Conservation (phyloP, 2,888 invertebrate genomes). For the Nematopogon swammerdamellus region DNA sequence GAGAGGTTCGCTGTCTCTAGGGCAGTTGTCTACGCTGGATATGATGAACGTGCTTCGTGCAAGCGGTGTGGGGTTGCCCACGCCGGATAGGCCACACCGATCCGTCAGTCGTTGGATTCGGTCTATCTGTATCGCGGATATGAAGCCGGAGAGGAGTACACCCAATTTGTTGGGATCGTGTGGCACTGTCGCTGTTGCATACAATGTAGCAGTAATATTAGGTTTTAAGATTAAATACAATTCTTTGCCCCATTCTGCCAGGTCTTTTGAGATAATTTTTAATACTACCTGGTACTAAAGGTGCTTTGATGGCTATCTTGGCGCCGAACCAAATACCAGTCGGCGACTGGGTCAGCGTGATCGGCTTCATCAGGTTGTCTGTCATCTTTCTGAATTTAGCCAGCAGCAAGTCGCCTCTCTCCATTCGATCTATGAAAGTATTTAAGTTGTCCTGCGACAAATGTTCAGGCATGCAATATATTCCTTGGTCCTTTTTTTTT, state of each 20-base stretch:
- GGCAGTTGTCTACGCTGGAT: conserved; percentile 40
- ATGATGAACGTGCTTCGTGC: conserved; percentile 32
- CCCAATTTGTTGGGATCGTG: conserved; percentile 27
- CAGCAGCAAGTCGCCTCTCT: conserved; percentile 38
- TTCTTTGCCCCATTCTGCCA: no score
- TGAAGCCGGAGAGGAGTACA: conserved; percentile 33
- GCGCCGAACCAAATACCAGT: conserved; percentile 33
- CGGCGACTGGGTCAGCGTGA: conserved; percentile 32
- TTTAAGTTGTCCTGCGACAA: conserved; percentile 40
- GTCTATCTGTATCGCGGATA: conserved; percentile 33
- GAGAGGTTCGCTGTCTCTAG: conserved; percentile 30
- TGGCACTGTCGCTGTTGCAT: conserved; percentile 27
- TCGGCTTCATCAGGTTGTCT: conserved; percentile 31
- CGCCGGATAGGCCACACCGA: conserved; percentile 28
- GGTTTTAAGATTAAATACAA: no score
- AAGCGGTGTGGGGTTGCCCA: conserved; percentile 20
- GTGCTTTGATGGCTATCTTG: conserved; percentile 33
- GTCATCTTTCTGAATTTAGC: conserved; percentile 41
- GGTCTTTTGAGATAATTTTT: no score
- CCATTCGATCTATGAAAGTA: conserved; percentile 41
- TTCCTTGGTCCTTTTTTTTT: no score
- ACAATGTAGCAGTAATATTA: no score
- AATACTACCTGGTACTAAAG: conserved; percentile 36
- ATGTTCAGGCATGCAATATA: no score
- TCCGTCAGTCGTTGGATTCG: conserved; percentile 39